phyloP scores from a whole-genome alignment of 2,888 invertebrate species.

The Ischnura elegans region DNA sequence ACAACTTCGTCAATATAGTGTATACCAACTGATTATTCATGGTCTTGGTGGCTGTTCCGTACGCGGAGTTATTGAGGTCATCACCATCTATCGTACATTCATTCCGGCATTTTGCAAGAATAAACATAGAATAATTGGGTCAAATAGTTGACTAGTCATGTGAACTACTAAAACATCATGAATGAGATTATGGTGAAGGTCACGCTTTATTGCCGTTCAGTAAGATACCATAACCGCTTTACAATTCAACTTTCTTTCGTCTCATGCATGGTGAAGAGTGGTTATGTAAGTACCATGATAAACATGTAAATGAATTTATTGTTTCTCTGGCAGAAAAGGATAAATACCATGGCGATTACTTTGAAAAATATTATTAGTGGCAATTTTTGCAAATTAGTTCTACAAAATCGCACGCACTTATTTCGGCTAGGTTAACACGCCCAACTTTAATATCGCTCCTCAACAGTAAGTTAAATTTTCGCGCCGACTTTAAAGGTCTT shows the following conservation, averaged over 20 bases:
- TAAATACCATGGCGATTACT: no score
- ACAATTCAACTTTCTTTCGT: not conserved
- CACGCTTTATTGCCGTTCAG: not conserved
- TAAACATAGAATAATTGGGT: not conserved
- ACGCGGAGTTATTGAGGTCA: not conserved
- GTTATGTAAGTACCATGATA: no score
- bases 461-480: no score
- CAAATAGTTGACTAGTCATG: constrained; percentile 20
- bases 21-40: not conserved
- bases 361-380: no score
- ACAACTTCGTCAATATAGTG: not conserved
- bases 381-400: no score
- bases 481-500: no score
- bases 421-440: no score
- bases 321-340: no score
- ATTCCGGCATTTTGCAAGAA: not conserved
- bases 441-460: no score
- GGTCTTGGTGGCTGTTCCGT: not conserved
- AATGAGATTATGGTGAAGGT: not conserved
- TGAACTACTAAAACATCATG: not conserved
- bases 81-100: not conserved
- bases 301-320: no score
- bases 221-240: not conserved
- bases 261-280: no score
- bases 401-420: no score